Evolutionary conservation across 2,113 vertebrate genomes (phyloP), one percentile per base, ranked within the genome.

Genomic region (Corydoras sp.): DNA sequence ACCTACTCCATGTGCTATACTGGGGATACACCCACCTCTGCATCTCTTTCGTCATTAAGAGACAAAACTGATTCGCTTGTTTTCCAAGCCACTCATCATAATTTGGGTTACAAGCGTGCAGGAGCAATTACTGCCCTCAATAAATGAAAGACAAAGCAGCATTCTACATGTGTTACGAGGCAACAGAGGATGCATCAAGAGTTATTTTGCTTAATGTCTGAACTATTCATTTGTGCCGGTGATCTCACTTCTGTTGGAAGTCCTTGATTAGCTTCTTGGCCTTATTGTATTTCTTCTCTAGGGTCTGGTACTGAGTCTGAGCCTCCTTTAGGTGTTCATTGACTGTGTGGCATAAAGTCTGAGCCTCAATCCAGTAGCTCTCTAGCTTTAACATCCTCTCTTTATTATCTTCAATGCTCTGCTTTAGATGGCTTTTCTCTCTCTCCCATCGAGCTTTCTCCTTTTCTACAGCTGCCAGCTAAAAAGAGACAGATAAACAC

Each of bases 231-330:
- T 43, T 43, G 35, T 24, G 7, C 4, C 35, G 7, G 4, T 61
- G 49, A 2, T 79, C 94, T 96, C 86, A 98, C 96, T 97, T 98
- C 88, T 97, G 94, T 79, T 99, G 96, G 85, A 96, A 99, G 82
- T 99, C 96, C 83, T 99, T 99, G 88, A 98, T 99, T 83, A 98
- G 77, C 74, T 99, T 99, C 89, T 99, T 99, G 75, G 97, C 97
- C 84, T 99, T 99, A 88, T 97, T 98, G 78, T 99, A 99, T 76
- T 99, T 99, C 90, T 98, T 99, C 85, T 99, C 97, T 83, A 99
- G 86, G 65, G 92, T 80, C 85, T 98, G 95, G 82, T 99, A 98
- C 81, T 99, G 96, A 60, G 89, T 94, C 81, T 99, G 97, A 0
- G 95, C 96, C 82, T 99, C 97, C 85, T 98, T 99, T 80, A 99